Conservation (phyloP, 2,888 invertebrate species). For the Cryptophagus acutangulus region DNA sequence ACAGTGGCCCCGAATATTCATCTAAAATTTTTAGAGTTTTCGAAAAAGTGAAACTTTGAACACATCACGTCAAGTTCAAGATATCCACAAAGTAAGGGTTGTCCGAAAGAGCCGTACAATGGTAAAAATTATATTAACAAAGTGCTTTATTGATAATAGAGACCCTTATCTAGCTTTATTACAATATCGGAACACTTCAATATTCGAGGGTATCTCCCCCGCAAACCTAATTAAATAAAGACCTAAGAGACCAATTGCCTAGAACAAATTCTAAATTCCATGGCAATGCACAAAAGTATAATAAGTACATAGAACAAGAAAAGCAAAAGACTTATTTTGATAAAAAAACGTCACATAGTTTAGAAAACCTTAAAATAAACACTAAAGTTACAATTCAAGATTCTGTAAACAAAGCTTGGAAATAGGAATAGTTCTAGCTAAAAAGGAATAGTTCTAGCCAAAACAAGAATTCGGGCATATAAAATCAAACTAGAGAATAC, state of each 20-base stretch:
- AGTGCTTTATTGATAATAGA: slow-evolving; percentile 16
- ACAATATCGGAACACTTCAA: slow-evolving; percentile 21
- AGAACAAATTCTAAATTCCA: not conserved
- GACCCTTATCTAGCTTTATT: slow-evolving; percentile 24
- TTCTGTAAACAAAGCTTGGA: too few species aligned
- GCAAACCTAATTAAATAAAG: slow-evolving; percentile 24
- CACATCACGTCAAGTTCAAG: slow-evolving; percentile 11
- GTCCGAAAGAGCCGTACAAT: slow-evolving; percentile 21
- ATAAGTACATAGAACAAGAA: too few species aligned
- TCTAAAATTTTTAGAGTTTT: slow-evolving; percentile 14
- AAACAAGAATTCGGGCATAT: too few species aligned
- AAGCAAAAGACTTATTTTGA: too few species aligned
- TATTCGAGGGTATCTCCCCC: slow-evolving; percentile 22
- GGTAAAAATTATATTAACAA: slow-evolving; percentile 22
- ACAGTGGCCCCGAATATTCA: slow-evolving; percentile 14
- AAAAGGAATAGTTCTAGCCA: too few species aligned
- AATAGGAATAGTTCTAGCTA: too few species aligned
- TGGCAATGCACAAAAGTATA: too few species aligned
- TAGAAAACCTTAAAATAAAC: too few species aligned
- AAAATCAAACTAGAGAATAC: too few species aligned
- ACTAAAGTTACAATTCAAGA: too few species aligned
- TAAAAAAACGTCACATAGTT: too few species aligned
- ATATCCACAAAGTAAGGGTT: slow-evolving; percentile 17
- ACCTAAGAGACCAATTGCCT: slow-evolving; percentile 14
- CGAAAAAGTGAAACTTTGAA: slow-evolving; percentile 14